Percentiles rank a stretch among this genome's conserved stretches.
Conservation (phyloP, 2,888 invertebrate species). For the Sesia bembeciformis region DNA sequence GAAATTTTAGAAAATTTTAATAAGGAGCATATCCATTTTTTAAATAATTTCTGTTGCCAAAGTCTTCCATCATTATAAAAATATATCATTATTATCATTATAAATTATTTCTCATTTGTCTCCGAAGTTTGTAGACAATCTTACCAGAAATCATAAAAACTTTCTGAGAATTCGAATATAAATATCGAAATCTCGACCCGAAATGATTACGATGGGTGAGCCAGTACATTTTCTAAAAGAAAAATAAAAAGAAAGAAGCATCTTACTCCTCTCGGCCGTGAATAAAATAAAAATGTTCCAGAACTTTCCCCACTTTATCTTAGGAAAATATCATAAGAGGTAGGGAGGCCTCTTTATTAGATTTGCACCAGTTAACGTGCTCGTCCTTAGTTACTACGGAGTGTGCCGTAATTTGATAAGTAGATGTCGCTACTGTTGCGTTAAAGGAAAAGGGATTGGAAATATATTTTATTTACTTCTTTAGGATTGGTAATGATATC, state of each 20-base stretch:
- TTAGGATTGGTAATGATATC: too few relatives aligned
- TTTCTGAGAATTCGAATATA: too few relatives aligned
- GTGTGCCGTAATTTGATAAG: constrained; percentile 2
- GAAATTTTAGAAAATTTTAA: too few relatives aligned
- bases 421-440: constrained; percentile 1
- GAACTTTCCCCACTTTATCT: constrained; percentile 1
- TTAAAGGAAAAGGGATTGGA: neutral
- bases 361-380: constrained; percentile 4
- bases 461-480: neutral
- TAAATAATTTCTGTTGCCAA: too few relatives aligned
- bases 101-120: too few relatives aligned
- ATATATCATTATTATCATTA: too few relatives aligned
- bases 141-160: too few relatives aligned
- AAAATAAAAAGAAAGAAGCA: neutral
- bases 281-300: constrained; percentile 3
- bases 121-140: too few relatives aligned
- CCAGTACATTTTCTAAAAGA: neutral
- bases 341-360: constrained; percentile 3
- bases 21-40: too few relatives aligned
- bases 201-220: neutral
- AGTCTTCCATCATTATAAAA: too few relatives aligned
- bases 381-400: constrained; percentile 1
- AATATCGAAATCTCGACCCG: neutral
- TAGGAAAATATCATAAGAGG: constrained; percentile 6
- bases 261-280: neutral